Conservation (phyloP, 2,888 invertebrate genomes). For the Noctua fimbriata region DNA sequence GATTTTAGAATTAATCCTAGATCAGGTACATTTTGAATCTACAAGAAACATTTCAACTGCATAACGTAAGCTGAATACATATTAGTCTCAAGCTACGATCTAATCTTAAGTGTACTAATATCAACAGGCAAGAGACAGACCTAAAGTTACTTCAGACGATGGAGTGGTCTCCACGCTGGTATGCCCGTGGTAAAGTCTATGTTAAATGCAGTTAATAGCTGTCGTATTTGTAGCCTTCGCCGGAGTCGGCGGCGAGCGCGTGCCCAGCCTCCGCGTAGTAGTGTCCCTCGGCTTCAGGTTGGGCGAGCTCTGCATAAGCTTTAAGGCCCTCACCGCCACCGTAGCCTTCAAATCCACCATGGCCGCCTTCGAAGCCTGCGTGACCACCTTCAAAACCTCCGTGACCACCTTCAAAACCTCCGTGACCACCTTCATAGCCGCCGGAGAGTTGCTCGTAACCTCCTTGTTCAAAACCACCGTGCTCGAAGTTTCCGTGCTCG, state of each 20-base stretch:
- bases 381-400: slow-evolving; percentile 68
- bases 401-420: slow-evolving; percentile 68
- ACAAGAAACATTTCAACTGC: slow-evolving; percentile 71
- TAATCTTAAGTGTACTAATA: slow-evolving; percentile 71
- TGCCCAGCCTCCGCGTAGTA: slow-evolving; percentile 80
- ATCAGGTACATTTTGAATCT: slow-evolving; percentile 84
- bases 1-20: slow-evolving; percentile 78
- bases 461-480: slow-evolving; percentile 72
- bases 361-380: slow-evolving; percentile 63
- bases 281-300: slow-evolving; percentile 80
- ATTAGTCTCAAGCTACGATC: slow-evolving; percentile 70
- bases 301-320: slow-evolving; percentile 79
- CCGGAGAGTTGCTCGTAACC: slow-evolving; percentile 62
- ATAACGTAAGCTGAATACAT: slow-evolving; percentile 73
- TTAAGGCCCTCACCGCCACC: slow-evolving; percentile 83
- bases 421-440: slow-evolving; percentile 72
- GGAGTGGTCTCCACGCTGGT: slow-evolving; percentile 71
- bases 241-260: slow-evolving; percentile 77
- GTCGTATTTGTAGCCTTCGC: slow-evolving; percentile 84
- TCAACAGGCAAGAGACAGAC: slow-evolving; percentile 83
- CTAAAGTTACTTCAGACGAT: slow-evolving; percentile 75
- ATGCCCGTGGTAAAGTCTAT: slow-evolving; percentile 71
- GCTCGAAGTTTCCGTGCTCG: slow-evolving; percentile 74
- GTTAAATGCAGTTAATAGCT: slow-evolving; percentile 80
- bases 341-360: slow-evolving; percentile 76